Evolutionary conservation across 2,888 invertebrate genomes (phyloP), one percentile per base, ranked within the genome.

Genomic region (Phortica okadai): DNA sequence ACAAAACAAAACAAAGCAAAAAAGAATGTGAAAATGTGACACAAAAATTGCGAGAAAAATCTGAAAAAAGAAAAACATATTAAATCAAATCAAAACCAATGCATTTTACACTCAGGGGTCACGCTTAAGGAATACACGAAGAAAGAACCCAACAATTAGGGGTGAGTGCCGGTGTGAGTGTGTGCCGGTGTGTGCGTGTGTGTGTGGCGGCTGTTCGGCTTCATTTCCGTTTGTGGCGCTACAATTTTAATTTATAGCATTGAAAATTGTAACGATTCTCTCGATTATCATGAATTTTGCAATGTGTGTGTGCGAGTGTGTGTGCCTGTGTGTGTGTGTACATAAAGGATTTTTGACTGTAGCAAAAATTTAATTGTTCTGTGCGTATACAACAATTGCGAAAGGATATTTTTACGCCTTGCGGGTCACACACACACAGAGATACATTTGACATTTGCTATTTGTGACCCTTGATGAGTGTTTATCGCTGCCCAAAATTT

Each of bases 1-100:
- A 11, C 33, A 21, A 62, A 16, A 11, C 10, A 16, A 25, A 62
- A 62, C 11, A 25, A 62, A 62, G 21, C 16, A 62, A 54, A 14
- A 33, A 33, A 78, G 84, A 85, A 86, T 86, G 85, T 85, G 85
- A 86, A 88, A 80, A 88, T 88, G 82, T 84, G 82, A 77, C 82
- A 82, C 79, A 78, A 78, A 83, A 86, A 88, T 86, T 85, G 88
- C 88, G 81, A 88, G 76, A 88, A 85, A 74, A 64, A 66, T 33
- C 42, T 0, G 4, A 42, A 66, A 66, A 66, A 62, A 59, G 16
- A 59, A 59, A 59, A 59, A 21, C 14, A 59, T 59, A 73, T 41
- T 59, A 59, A 62, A 74, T 64, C 16, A 62, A 62, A 62, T 62
- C 62, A 16, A 62, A 50, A 11, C 14, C 10, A 11, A 11, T 8